Conservation (phyloP, 1,140 invertebrate genomes). For the Cepaea nemoralis region DNA sequence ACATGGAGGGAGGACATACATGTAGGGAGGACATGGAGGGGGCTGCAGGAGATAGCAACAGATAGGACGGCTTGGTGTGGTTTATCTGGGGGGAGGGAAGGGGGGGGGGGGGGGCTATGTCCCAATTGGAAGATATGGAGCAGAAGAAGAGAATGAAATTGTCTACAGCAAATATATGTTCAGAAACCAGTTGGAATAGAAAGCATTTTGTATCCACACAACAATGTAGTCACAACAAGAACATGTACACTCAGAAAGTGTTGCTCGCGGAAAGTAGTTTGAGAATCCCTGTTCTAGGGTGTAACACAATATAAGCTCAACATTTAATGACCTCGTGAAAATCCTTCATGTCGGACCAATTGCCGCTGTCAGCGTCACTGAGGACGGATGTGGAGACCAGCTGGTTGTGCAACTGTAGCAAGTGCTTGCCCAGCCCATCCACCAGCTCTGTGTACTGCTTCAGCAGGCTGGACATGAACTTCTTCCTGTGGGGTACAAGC, state of each 20-base stretch:
- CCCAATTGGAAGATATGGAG: too few relatives aligned
- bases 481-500: constrained; percentile 57
- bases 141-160: too few relatives aligned
- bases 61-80: too few relatives aligned
- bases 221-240: constrained; percentile 55
- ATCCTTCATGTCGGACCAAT: constrained; percentile 67
- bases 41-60: too few relatives aligned
- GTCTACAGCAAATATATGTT: too few relatives aligned
- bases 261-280: constrained; percentile 57
- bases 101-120: too few relatives aligned
- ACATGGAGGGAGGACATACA: too few relatives aligned
- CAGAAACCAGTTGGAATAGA: too few relatives aligned
- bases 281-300: constrained; percentile 61
- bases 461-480: constrained; percentile 57
- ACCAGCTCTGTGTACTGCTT: constrained; percentile 63
- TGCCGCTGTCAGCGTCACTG: constrained; percentile 65
- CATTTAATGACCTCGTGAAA: constrained; percentile 64
- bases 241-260: constrained; percentile 60
- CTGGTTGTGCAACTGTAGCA: constrained; percentile 60
- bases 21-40: too few relatives aligned
- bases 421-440: constrained; percentile 59
- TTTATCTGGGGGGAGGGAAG: too few relatives aligned
- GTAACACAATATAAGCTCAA: background rate
- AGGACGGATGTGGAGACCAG: constrained; percentile 61
- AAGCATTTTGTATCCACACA: constrained; percentile 60